Evolutionary conservation across 2,888 invertebrate genomes (phyloP).

Genomic region (Drosophila nr. fundita): DNA sequence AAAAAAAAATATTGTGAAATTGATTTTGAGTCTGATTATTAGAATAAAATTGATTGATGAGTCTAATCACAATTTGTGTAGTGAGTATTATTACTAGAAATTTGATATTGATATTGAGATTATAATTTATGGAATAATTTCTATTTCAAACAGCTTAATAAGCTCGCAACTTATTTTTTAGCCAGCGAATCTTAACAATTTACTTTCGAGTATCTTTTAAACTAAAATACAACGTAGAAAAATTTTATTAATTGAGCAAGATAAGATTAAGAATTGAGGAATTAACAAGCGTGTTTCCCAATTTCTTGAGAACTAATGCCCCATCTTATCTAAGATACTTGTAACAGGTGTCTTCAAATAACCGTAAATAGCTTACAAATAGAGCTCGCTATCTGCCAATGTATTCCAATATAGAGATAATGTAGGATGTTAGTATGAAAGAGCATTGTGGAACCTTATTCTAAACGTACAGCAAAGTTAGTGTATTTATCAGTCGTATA

Average conservation of each 20-base stretch:
- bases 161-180: neutral
- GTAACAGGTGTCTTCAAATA: neutral
- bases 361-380: neutral
- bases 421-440: neutral
- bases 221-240: neutral
- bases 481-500: constrained; percentile 16
- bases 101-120: neutral
- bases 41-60: neutral
- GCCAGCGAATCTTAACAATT: neutral
- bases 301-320: neutral
- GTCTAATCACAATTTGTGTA: neutral
- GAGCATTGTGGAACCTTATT: neutral
- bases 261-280: constrained; percentile 3
- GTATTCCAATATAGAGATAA: neutral
- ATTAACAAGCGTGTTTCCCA: neutral
- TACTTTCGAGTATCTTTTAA: neutral
- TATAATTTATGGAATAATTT: neutral
- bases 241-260: neutral
- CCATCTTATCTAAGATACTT: neutral
- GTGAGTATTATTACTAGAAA: too few relatives aligned
- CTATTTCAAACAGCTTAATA: neutral
- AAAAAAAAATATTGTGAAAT: neutral
- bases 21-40: neutral
- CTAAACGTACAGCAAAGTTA: neutral
- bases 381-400: neutral